Evolutionary conservation across 2,797 vertebrate genomes (phyloP).

Genomic region (Pantherophis vulpinus): DNA sequence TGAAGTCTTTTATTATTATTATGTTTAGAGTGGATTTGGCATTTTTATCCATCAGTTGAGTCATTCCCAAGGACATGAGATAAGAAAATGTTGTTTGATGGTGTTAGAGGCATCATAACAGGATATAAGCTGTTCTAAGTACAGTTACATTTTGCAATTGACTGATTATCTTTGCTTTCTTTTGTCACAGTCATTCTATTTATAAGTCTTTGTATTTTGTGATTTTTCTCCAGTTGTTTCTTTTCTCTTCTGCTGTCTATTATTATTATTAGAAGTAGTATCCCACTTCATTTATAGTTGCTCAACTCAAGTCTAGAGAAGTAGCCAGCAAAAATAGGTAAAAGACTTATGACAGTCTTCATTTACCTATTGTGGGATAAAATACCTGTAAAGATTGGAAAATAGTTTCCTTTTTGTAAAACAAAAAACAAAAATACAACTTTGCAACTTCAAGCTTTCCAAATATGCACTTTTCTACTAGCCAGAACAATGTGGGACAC

Average conservation of each 20-base stretch:
- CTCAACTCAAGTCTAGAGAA: neutral
- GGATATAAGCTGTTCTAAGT: neutral
- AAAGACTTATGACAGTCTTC: neutral
- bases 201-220: too few species aligned
- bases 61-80: too few species aligned
- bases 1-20: neutral
- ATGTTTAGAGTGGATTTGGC: too few species aligned
- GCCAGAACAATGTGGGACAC: neutral
- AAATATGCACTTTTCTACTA: neutral
- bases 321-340: neutral
- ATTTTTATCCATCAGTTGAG: too few species aligned
- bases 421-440: neutral
- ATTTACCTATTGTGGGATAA: neutral
- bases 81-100: too few species aligned
- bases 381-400: neutral
- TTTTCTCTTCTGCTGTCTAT: too few species aligned
- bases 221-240: too few species aligned
- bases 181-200: too few species aligned
- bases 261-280: too few species aligned
- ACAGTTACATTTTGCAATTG: neutral
- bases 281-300: neutral
- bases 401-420: neutral
- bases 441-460: neutral
- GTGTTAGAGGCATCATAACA: neutral
- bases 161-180: neutral